These are phyloP conservation scores for Ptiloglossa arizonensis DNA, from an alignment of 1,140 invertebrate species.

Conservation along the genomic window DNA sequence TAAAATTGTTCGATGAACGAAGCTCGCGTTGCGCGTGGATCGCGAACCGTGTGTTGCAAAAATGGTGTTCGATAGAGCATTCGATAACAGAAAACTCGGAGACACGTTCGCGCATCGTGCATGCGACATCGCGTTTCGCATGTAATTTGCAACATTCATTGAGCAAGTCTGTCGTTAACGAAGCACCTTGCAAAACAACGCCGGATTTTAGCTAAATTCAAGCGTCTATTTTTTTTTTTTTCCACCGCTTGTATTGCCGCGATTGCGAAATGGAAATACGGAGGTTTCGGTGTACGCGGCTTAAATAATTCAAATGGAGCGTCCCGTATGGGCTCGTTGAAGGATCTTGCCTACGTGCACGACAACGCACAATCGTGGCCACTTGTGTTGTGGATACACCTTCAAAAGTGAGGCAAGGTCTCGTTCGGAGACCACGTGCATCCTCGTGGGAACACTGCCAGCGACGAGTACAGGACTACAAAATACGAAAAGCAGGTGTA, in stretches of 20 bases:
- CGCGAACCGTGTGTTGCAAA: neutral
- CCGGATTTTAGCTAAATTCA: constrained; percentile 13
- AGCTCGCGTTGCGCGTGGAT: too few species aligned
- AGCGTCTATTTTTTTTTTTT: neutral
- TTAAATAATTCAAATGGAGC: constrained; percentile 66
- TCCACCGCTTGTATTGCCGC: neutral
- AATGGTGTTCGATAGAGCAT: neutral
- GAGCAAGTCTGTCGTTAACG: neutral
- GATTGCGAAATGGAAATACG: constrained; percentile 53
- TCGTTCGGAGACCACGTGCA: constrained; percentile 30
- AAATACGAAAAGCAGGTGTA: neutral
- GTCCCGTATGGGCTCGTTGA: constrained; percentile 26
- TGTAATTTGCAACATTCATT: constrained; percentile 16
- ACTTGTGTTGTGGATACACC: neutral
- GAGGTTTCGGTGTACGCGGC: constrained; percentile 47
- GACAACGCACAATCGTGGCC: neutral
- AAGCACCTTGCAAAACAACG: neutral
- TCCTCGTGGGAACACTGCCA: constrained; percentile 2
- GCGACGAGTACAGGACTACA: neutral
- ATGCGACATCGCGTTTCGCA: constrained; percentile 1
- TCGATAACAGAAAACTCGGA: neutral
- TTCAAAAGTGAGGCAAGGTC: constrained; percentile 62
- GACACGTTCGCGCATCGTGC: neutral
- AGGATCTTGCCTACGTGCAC: constrained; percentile 38
- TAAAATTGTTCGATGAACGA: too few species aligned